Conservation (phyloP, 2,113 vertebrate genomes). For the Peromyscus leucopus region DNA sequence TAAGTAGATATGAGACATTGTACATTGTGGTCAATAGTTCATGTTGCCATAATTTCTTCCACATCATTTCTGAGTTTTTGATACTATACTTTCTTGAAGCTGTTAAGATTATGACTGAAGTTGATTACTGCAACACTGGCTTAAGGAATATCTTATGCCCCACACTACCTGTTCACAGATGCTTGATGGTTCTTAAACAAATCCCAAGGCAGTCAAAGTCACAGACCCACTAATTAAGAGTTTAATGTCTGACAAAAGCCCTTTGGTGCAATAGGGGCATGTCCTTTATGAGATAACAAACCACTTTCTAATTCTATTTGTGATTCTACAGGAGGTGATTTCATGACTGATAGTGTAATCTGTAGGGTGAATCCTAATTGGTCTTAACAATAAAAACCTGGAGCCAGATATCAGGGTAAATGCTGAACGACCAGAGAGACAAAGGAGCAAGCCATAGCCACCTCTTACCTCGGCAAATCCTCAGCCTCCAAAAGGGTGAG, state of each 20-base stretch:
- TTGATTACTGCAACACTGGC: accelerated
- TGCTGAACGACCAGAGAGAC: no score
- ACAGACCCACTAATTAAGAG: background rate
- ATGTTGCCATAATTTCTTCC: background rate
- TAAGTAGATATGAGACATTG: background rate
- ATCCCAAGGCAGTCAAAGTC: background rate
- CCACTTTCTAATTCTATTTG: background rate
- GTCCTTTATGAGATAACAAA: background rate
- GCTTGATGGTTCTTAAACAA: accelerated
- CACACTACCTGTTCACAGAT: background rate
- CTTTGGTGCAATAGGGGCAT: background rate
- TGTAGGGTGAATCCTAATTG: no score
- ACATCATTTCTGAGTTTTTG: background rate
- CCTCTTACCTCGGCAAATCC: no score
- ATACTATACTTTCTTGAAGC: background rate
- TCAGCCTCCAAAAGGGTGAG: no score
- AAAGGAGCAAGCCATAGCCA: no score
- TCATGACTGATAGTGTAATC: background rate
- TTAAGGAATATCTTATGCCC: background rate
- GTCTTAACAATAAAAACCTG: no score
- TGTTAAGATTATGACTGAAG: background rate
- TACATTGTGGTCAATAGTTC: background rate
- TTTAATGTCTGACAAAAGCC: background rate
- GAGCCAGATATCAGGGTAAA: no score
- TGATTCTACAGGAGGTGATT: background rate